Evolutionary conservation across 23 tunicate genomes (phyloP).

Genomic region (Botrylloides violaceus): DNA sequence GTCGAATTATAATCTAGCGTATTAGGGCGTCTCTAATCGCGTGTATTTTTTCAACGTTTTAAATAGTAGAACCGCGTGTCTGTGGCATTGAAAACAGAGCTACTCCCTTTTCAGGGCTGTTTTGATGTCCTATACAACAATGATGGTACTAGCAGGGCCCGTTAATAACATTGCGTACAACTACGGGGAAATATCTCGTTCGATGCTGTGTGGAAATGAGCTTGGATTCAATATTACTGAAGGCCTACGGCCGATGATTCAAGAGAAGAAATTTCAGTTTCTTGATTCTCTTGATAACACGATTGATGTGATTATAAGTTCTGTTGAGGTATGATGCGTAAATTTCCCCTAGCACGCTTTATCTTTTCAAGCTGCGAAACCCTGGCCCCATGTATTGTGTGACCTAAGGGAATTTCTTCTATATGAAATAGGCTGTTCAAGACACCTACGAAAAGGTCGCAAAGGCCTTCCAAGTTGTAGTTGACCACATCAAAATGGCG

Average conservation of each 20-base stretch:
- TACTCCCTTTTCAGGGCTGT: slow-evolving; percentile 55
- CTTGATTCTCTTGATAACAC: slow-evolving; percentile 68
- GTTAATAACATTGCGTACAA: slow-evolving; percentile 51
- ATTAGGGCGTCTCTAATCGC: no score
- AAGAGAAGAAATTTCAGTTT: slow-evolving; percentile 42
- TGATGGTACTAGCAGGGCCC: slow-evolving; percentile 68
- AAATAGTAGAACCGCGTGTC: no score
- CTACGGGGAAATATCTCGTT: slow-evolving; percentile 47
- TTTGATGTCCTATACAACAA: slow-evolving; percentile 46
- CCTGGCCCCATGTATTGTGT: no score
- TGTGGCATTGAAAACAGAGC: no score
- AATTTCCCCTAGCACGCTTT: no score
- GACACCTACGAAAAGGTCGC: slow-evolving; percentile 43
- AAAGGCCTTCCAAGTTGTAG: slow-evolving; percentile 28
- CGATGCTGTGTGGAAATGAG: slow-evolving; percentile 76
- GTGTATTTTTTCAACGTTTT: no score
- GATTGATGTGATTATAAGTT: slow-evolving; percentile 51
- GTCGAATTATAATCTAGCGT: no score
- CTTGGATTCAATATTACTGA: slow-evolving; percentile 69
- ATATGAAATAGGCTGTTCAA: slow-evolving; percentile 3
- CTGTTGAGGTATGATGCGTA: slow-evolving; percentile 75
- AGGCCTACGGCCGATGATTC: slow-evolving; percentile 49
- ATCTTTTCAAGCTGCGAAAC: no score
- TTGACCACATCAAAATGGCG: slow-evolving; percentile 9
- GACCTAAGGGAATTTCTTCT: neutral